These are phyloP conservation scores for Sinocyclocheilus maitianheensis DNA, from an alignment of 2,113 vertebrate genomes.

Conservation along the genomic window DNA sequence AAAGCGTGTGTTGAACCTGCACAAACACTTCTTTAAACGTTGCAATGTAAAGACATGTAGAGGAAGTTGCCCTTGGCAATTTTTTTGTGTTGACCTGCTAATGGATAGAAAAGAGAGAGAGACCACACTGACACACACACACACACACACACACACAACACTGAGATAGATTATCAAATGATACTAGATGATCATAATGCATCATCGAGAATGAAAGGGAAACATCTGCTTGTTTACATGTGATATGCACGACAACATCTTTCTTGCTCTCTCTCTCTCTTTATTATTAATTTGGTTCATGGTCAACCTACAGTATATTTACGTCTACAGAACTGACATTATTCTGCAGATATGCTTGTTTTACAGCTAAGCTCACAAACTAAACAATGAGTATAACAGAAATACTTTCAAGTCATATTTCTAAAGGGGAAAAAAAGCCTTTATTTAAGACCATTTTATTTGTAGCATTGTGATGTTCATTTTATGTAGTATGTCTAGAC, in stretches of 20 bases:
- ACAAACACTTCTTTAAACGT: constrained; percentile 5
- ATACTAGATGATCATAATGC: not conserved
- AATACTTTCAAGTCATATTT: not conserved
- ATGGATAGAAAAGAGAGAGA: constrained; percentile 17
- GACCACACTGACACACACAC: constrained; percentile 33
- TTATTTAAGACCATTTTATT: not conserved
- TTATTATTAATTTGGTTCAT: not conserved
- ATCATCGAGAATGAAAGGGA: not conserved
- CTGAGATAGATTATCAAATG: not conserved
- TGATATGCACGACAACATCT: not conserved
- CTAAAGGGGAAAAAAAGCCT: not conserved
- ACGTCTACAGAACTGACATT: not conserved
- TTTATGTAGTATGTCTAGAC: not conserved
- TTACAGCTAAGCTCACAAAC: not conserved
- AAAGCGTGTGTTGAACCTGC: not conserved
- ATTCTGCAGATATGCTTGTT: not conserved
- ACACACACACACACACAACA: constrained; percentile 23
- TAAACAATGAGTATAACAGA: not conserved
- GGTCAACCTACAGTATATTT: not conserved
- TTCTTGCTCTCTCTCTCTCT: not conserved
- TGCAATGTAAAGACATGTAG: constrained; percentile 26
- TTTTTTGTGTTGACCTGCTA: constrained; percentile 39
- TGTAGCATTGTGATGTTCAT: not conserved
- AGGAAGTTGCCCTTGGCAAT: constrained; percentile 44
- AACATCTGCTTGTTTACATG: not conserved